Conservation (phyloP, 2,113 vertebrate species). For the Terrapene triunguis region DNA sequence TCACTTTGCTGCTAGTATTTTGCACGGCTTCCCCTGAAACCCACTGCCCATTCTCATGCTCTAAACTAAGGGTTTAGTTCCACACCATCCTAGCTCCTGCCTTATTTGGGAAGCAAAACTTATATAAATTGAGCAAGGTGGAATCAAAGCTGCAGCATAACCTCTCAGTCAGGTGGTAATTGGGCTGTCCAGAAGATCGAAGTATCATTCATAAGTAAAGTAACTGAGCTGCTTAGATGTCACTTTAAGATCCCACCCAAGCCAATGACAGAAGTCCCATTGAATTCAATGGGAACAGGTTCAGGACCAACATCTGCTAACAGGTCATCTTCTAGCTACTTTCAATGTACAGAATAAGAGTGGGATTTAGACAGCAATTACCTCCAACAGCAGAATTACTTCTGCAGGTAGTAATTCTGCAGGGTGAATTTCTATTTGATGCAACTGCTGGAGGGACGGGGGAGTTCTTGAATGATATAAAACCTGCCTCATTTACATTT, state of each 20-base stretch:
- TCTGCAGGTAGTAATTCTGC: fast-evolving
- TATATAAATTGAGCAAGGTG: background rate
- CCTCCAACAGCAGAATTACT: background rate
- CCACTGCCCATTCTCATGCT: fast-evolving
- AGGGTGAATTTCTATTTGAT: background rate
- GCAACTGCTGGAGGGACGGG: background rate
- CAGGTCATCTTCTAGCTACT: background rate
- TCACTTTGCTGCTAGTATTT: fast-evolving
- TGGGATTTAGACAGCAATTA: background rate
- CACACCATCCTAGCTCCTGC: background rate
- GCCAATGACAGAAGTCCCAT: background rate
- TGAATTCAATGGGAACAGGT: background rate
- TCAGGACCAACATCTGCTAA: fast-evolving
- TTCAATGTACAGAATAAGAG: background rate
- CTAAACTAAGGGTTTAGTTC: background rate
- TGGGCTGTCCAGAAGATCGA: background rate
- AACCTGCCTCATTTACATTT: background rate
- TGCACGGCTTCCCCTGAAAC: background rate
- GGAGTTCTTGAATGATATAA: background rate
- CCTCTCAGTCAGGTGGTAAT: background rate
- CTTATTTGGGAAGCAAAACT: background rate
- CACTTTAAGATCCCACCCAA: background rate
- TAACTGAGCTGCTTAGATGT: background rate
- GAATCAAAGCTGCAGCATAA: background rate
- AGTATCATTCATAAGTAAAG: background rate